Percentiles rank a stretch among this genome's conserved stretches.
Conservation (phyloP, 2,888 invertebrate genomes). For the Drosophila mimetica region DNA sequence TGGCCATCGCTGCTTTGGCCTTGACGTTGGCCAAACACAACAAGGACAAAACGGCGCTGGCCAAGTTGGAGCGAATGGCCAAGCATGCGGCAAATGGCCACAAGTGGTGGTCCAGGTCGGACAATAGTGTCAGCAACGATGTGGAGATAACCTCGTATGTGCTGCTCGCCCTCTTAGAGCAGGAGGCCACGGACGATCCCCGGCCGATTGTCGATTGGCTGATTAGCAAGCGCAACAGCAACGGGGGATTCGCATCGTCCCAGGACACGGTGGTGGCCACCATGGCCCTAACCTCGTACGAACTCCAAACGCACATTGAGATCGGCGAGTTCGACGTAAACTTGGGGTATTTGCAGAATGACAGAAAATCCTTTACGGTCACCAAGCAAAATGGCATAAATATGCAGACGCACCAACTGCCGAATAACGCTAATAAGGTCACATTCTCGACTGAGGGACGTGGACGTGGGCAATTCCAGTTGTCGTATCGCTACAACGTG, state of each 20-base stretch:
- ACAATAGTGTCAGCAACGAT: conserved; percentile 85
- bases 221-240: conserved; percentile 87
- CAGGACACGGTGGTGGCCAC: conserved; percentile 92
- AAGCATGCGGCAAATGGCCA: conserved; percentile 85
- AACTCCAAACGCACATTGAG: conserved; percentile 85
- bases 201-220: conserved; percentile 90
- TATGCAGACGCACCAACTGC: conserved; percentile 89
- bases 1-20: conserved; percentile 91
- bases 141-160: conserved; percentile 96
- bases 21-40: conserved; percentile 91
- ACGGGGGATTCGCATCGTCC: conserved; percentile 91
- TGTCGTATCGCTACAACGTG: conserved; percentile 92
- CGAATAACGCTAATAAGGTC: conserved; percentile 86
- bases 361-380: conserved; percentile 83
- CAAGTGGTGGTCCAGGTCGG: conserved; percentile 91
- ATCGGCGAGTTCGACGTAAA: conserved; percentile 67
- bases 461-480: conserved; percentile 91
- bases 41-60: conserved; percentile 87
- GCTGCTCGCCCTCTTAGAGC: conserved; percentile 88
- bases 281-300: conserved; percentile 88
- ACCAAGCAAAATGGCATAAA: conserved; percentile 91
- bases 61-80: conserved; percentile 85
- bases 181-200: conserved; percentile 61
- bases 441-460: conserved; percentile 91
- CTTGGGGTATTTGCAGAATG: background rate